These are phyloP conservation scores for Gorsachius goisagi DNA, from an alignment of 2,113 vertebrate species.

Conservation along the genomic window DNA sequence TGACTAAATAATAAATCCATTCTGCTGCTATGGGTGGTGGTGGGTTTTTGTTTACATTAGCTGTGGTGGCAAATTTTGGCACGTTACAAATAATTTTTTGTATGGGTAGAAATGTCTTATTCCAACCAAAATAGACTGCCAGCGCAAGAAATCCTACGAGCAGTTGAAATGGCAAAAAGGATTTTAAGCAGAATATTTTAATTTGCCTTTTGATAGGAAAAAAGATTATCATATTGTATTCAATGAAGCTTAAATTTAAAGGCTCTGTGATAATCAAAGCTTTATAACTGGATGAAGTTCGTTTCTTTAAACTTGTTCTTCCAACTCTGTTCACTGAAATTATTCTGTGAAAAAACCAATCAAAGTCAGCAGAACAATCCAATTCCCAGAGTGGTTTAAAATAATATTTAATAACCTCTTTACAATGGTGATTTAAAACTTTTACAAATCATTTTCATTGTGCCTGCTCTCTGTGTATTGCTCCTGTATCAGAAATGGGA, in stretches of 20 bases:
- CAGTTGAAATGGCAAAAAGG: background rate
- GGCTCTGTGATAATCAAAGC: background rate
- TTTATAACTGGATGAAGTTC: constrained; percentile 7
- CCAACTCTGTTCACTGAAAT: constrained; percentile 25
- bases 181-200: constrained; percentile 19
- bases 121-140: background rate
- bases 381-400: background rate
- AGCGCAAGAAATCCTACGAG: background rate
- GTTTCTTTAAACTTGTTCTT: constrained; percentile 29
- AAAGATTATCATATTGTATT: constrained; percentile 11
- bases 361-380: constrained; percentile 16
- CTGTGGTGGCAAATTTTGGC: constrained; percentile 30
- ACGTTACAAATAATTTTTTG: constrained; percentile 5
- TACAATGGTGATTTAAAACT: background rate
- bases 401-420: constrained; percentile 28
- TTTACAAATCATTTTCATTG: background rate
- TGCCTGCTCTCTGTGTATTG: background rate
- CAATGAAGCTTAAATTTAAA: constrained; percentile 5
- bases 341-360: background rate
- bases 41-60: constrained; percentile 29
- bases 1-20: constrained; percentile 43
- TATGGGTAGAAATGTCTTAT: constrained; percentile 12
- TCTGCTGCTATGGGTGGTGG: background rate
- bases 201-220: constrained; percentile 13
- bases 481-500: background rate